A percentile compares a stretch with the other conserved stretches of the same genome.
Evolutionary conservation across 2,797 vertebrate species (phyloP).

Genomic region (Threskiornis aethiopicus): DNA sequence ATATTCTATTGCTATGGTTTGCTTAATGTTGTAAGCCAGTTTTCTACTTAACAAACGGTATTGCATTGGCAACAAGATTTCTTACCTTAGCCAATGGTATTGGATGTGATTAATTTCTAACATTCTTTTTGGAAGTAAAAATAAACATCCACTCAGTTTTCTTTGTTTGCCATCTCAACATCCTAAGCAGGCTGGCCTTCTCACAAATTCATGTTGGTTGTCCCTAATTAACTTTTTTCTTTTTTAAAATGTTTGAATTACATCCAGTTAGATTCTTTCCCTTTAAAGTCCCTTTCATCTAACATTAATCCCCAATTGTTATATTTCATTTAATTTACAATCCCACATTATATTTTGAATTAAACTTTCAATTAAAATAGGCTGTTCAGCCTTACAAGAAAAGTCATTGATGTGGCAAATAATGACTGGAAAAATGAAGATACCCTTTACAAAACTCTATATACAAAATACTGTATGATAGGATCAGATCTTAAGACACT

Average conservation of each 20-base stretch:
- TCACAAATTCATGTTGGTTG: not conserved
- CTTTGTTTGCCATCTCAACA: constrained; percentile 42
- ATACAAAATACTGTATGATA: not conserved
- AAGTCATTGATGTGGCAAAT: not conserved
- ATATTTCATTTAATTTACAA: constrained; percentile 31
- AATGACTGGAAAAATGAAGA: not conserved
- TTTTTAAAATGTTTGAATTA: not conserved
- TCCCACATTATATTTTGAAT: not conserved
- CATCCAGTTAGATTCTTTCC: not conserved
- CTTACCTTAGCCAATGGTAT: constrained; percentile 20
- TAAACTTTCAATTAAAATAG: constrained; percentile 12
- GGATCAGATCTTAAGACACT: not conserved
- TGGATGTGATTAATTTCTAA: constrained; percentile 44
- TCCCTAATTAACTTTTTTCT: constrained; percentile 2
- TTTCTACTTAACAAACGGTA: not conserved
- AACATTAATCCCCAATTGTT: not conserved
- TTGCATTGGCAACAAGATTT: constrained; percentile 38
- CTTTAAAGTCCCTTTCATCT: constrained; percentile 10
- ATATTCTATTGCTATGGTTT: constrained; percentile 22
- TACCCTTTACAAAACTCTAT: not conserved
- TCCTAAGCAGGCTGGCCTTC: not conserved
- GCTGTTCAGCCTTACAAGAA: not conserved
- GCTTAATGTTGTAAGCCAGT: not conserved
- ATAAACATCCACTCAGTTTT: constrained; percentile 39
- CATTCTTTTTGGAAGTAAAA: constrained; percentile 47